phyloP scores from a whole-genome alignment of 1,140 invertebrate genomes.

The Philaenus spumarius region DNA sequence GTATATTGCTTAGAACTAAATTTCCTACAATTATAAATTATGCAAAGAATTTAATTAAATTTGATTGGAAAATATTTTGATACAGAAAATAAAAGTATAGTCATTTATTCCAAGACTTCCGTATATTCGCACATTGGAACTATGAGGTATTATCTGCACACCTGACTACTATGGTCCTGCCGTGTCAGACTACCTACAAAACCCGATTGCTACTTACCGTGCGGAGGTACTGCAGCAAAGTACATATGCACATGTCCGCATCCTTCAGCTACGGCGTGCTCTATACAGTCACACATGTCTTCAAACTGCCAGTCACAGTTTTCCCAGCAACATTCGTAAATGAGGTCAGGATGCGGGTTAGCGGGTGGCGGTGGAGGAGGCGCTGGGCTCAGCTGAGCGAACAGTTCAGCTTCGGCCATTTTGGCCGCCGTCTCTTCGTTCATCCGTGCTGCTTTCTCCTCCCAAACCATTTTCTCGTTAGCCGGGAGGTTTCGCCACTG shows the following conservation, averaged over 20 bases:
- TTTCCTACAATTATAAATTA: no score
- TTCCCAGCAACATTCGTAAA: slow-evolving; percentile 88
- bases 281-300: slow-evolving; percentile 78
- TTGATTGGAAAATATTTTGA: no score
- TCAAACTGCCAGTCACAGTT: slow-evolving; percentile 92
- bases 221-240: slow-evolving; percentile 38
- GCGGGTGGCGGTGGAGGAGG: slow-evolving; percentile 16
- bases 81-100: no score
- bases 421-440: slow-evolving; percentile 72
- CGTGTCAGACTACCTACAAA: no score
- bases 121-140: no score
- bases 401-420: slow-evolving; percentile 39
- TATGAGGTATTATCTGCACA: no score
- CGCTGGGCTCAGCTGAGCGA: neutral
- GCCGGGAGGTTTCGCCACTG: slow-evolving; percentile 87
- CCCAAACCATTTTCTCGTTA: slow-evolving; percentile 86
- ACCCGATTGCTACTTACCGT: no score
- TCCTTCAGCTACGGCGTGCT: slow-evolving; percentile 75
- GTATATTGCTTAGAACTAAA: no score
- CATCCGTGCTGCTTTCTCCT: slow-evolving; percentile 79
- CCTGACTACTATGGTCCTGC: no score
- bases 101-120: no score
- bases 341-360: slow-evolving; percentile 40
- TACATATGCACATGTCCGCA: slow-evolving; percentile 51
- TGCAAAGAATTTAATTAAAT: no score